Percentiles rank a stretch among this genome's conserved stretches.
Evolutionary conservation across 2,797 vertebrate species (phyloP).

Genomic region (Toxotes lorentzi): DNA sequence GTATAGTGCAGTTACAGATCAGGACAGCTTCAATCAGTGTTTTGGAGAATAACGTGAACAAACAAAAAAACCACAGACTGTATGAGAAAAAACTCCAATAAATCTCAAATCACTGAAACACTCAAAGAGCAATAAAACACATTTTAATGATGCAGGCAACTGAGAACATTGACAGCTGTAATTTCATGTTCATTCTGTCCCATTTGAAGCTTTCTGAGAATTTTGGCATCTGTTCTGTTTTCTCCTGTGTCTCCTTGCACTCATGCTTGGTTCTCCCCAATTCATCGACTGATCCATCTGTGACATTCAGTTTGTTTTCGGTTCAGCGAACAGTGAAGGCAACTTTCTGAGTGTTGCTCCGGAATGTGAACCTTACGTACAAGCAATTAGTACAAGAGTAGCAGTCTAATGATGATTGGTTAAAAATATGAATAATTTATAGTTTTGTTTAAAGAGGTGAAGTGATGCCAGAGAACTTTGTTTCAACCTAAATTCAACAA

Average conservation of each 20-base stretch:
- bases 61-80: neutral
- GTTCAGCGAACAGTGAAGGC: neutral
- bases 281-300: neutral
- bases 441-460: neutral
- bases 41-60: neutral
- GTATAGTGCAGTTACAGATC: neutral
- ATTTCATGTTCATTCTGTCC: constrained; percentile 6
- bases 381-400: neutral
- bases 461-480: neutral
- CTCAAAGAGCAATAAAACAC: constrained; percentile 2
- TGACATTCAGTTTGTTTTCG: neutral
- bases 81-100: neutral
- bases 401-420: constrained; percentile 10
- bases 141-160: constrained; percentile 41
- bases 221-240: constrained; percentile 3
- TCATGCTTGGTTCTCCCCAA: neutral
- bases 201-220: neutral
- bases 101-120: neutral
- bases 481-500: constrained; percentile 16
- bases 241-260: neutral
- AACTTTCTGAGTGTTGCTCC: neutral
- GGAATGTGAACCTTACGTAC: neutral
- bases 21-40: neutral
- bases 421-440: constrained; percentile 9
- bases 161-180: constrained; percentile 8